Conservation (phyloP, 2,888 invertebrate species). For the Chymomyza caudatula region DNA sequence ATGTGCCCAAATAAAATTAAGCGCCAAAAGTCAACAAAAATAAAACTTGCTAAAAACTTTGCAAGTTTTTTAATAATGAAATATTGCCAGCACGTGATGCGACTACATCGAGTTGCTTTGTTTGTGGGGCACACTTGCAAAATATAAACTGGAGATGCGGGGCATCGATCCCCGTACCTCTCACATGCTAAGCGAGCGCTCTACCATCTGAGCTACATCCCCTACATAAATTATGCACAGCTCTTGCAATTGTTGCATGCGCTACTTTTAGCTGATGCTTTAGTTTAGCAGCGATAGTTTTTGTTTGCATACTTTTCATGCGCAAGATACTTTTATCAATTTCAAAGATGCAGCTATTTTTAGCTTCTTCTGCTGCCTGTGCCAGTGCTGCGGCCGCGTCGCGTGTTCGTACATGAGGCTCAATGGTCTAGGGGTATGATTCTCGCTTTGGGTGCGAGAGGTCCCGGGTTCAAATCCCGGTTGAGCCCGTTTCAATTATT, state of each 20-base stretch:
- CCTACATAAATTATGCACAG: constrained; percentile 24
- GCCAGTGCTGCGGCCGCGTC: neutral
- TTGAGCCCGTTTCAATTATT: constrained; percentile 75
- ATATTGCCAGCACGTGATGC: constrained; percentile 69
- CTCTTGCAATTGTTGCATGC: neutral
- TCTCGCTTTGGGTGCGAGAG: constrained; percentile 78
- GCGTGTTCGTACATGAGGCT: constrained; percentile 51
- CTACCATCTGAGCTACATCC: constrained; percentile 76
- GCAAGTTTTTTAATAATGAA: constrained; percentile 65
- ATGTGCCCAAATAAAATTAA: constrained; percentile 67
- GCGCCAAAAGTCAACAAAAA: constrained; percentile 47
- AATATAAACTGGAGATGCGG: constrained; percentile 67
- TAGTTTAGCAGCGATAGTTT: neutral
- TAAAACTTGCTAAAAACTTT: constrained; percentile 20
- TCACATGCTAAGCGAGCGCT: constrained; percentile 76
- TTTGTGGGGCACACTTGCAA: neutral
- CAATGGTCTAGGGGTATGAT: constrained; percentile 78
- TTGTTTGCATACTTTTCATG: neutral
- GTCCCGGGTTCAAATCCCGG: constrained; percentile 78
- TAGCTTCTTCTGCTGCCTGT: neutral
- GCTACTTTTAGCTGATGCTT: no score
- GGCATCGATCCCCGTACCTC: constrained; percentile 79
- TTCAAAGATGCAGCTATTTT: neutral
- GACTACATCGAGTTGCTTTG: constrained; percentile 4
- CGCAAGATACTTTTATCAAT: neutral